These are phyloP conservation scores for Lophius piscatorius DNA, from an alignment of 2,113 vertebrate genomes.

Conservation along the genomic window DNA sequence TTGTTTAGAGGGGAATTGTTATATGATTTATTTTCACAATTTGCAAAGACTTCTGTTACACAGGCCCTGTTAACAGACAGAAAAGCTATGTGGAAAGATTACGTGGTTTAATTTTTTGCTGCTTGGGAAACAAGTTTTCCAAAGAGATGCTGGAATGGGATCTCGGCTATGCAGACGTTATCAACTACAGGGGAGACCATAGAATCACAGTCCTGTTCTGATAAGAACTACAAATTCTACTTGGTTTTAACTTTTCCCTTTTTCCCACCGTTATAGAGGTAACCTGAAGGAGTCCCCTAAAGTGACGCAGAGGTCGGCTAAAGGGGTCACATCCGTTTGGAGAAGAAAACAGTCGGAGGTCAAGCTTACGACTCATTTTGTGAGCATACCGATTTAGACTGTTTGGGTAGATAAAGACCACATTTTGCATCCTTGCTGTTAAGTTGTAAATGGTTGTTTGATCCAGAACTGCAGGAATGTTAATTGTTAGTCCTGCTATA, in stretches of 20 bases:
- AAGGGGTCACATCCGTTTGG: constrained; percentile 92
- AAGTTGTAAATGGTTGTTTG: no score
- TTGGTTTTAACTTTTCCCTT: constrained; percentile 26
- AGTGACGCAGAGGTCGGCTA: constrained; percentile 82
- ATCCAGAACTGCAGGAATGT: no score
- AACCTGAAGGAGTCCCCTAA: constrained; percentile 93
- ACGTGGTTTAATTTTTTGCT: constrained; percentile 91
- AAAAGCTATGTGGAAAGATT: constrained; percentile 96
- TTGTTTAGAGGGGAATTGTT: no score
- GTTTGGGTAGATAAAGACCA: no score
- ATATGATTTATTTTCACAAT: no score
- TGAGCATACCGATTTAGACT: no score
- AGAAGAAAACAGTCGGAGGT: constrained; percentile 95
- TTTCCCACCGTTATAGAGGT: constrained; percentile 80
- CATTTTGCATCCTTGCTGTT: no score
- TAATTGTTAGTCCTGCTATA: no score
- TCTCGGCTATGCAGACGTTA: constrained; percentile 88
- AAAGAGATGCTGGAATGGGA: constrained; percentile 97
- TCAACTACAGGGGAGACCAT: constrained; percentile 91
- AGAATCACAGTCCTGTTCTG: neutral
- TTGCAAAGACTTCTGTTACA: no score
- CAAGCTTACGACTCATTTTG: constrained; percentile 89
- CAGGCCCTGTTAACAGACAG: constrained; percentile 92
- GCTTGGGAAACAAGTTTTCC: constrained; percentile 94
- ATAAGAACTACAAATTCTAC: neutral